Percentiles rank a stretch among this genome's conserved stretches.
These are phyloP conservation scores for Drosophila parvula DNA, from an alignment of 1,140 invertebrate genomes.

Conservation along the genomic window DNA sequence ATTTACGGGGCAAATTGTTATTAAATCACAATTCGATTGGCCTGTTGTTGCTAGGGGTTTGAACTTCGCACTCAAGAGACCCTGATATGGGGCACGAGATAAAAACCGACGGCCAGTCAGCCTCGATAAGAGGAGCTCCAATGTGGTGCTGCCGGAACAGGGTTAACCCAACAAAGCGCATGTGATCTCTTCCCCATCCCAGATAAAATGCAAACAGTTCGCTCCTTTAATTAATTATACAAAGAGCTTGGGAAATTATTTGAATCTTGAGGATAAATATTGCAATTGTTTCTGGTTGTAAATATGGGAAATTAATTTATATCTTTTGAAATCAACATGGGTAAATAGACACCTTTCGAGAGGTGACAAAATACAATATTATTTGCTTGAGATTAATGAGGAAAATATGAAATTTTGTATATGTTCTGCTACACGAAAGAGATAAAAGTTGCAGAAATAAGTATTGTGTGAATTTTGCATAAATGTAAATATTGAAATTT, in stretches of 20 bases:
- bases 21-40: constrained; percentile 42
- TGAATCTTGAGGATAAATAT: not conserved
- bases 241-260: constrained; percentile 2
- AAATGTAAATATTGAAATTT: not conserved
- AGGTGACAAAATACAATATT: not conserved
- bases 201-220: constrained; percentile 24
- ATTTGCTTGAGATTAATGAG: not conserved
- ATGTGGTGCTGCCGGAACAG: constrained; percentile 9
- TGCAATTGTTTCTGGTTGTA: not conserved
- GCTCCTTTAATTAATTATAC: constrained; percentile 18
- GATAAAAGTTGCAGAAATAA: too few relatives aligned
- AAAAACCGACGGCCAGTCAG: constrained; percentile 16
- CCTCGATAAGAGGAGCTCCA: constrained; percentile 17
- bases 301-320: not conserved
- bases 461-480: not conserved
- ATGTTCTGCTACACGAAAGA: not conserved
- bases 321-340: not conserved
- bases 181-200: constrained; percentile 17
- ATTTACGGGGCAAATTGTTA: constrained; percentile 42
- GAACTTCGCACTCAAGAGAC: constrained; percentile 46
- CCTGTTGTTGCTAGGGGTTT: constrained; percentile 43
- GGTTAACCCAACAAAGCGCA: constrained; percentile 25
- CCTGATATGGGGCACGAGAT: constrained; percentile 39
- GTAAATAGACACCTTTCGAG: not conserved
- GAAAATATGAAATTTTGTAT: not conserved